phyloP scores from a whole-genome alignment of 64 coral and sea anemone genomes.

The Stylophora pistillata region DNA sequence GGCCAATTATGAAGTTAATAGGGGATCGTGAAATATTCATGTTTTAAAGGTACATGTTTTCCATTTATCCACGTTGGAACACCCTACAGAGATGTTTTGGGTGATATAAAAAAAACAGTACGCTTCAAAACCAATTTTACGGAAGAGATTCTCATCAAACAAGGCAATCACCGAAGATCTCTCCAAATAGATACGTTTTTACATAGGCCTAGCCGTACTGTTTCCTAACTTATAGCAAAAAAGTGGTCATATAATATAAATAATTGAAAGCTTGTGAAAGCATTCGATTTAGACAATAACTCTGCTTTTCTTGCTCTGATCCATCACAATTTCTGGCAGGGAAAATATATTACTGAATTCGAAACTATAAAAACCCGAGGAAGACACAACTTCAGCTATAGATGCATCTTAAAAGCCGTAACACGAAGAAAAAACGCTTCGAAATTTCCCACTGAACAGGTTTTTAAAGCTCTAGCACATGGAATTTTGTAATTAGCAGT shows the following conservation, averaged over 20 bases:
- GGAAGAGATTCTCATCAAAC: background rate
- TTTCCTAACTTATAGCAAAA: background rate
- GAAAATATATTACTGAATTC: background rate
- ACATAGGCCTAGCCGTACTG: background rate
- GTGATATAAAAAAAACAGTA: background rate
- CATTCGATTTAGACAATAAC: slow-evolving; percentile 23
- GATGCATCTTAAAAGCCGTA: background rate
- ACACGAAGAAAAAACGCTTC: background rate
- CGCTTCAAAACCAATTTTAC: background rate
- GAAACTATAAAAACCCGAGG: background rate
- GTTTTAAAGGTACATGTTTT: background rate
- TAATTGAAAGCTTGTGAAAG: slow-evolving; percentile 22
- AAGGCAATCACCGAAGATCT: background rate
- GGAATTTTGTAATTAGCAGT: slow-evolving; percentile 9
- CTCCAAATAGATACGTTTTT: background rate
- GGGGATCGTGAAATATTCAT: slow-evolving; percentile 20
- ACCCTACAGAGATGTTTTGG: background rate
- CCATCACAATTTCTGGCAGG: background rate
- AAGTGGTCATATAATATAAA: slow-evolving; percentile 34
- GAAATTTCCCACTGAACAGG: background rate
- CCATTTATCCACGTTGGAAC: background rate
- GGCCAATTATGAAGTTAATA: slow-evolving; percentile 19
- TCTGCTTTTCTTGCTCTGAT: background rate
- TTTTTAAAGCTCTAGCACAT: background rate
- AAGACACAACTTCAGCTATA: background rate